These are phyloP conservation scores for Paraescarpia echinospica DNA, from an alignment of 1,140 invertebrate genomes.

Conservation along the genomic window DNA sequence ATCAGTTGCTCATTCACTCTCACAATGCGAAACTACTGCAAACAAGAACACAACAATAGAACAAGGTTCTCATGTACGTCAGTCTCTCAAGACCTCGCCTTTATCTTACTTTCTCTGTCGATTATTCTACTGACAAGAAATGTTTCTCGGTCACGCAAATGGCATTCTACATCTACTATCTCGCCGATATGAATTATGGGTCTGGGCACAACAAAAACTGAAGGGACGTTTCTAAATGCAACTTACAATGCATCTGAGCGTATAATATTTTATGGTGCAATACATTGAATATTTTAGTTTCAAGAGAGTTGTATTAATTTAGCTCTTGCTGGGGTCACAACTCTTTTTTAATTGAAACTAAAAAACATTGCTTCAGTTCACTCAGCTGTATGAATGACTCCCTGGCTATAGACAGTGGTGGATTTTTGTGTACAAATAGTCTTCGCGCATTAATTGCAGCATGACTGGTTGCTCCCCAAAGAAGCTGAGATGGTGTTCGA, in stretches of 20 bases:
- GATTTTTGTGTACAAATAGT: too few species aligned
- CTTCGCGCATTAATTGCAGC: too few species aligned
- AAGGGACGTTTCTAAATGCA: not conserved
- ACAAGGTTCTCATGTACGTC: not conserved
- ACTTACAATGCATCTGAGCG: not conserved
- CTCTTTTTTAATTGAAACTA: too few species aligned
- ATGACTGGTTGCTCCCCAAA: too few species aligned
- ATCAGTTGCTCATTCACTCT: not conserved
- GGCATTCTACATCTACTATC: not conserved
- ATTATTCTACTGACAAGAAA: not conserved
- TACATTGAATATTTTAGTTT: not conserved
- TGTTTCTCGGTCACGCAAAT: not conserved
- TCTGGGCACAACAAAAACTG: not conserved
- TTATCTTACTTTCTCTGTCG: not conserved
- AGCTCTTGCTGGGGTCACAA: not conserved
- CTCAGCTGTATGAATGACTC: too few species aligned
- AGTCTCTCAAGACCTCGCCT: not conserved
- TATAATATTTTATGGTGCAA: not conserved
- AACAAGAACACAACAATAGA: not conserved
- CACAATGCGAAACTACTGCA: not conserved
- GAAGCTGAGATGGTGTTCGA: too few species aligned
- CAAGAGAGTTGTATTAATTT: not conserved
- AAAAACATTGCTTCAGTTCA: too few species aligned
- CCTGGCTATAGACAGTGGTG: too few species aligned
- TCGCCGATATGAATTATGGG: not conserved